A percentile compares a stretch with the other conserved stretches of the same genome.
phyloP scores from a whole-genome alignment of 2,888 invertebrate genomes.

The Amitus sp. region DNA sequence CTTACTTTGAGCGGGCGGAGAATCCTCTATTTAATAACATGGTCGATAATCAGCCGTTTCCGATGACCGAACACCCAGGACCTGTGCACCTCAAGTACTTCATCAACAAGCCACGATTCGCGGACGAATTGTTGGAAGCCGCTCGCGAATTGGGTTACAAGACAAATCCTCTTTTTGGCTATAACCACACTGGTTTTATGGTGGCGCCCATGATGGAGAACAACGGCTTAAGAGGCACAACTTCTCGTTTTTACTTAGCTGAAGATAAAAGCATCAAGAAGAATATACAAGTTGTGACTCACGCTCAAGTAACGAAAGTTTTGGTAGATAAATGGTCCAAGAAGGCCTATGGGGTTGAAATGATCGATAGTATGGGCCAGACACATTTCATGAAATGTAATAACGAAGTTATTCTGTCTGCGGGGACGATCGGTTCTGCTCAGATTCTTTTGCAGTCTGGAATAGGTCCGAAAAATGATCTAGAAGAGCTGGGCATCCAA shows the following conservation, averaged over 20 bases:
- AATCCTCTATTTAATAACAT: conserved; percentile 56
- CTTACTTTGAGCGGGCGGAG: conserved; percentile 69
- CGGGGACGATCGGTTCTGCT: conserved; percentile 68
- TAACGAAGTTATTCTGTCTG: conserved; percentile 69
- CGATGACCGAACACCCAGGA: conserved; percentile 38
- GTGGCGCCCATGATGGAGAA: conserved; percentile 64
- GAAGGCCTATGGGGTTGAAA: conserved; percentile 71
- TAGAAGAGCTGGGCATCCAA: conserved; percentile 56
- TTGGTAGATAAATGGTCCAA: conserved; percentile 50
- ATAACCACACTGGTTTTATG: conserved; percentile 62
- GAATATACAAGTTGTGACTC: conserved; percentile 67
- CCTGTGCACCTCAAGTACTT: conserved; percentile 60
- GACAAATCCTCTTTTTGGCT: conserved; percentile 49
- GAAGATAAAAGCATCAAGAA: conserved; percentile 58
- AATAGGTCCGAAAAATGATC: conserved; percentile 66
- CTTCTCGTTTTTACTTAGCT: conserved; percentile 68
- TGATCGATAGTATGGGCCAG: conserved; percentile 61
- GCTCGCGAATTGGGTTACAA: conserved; percentile 62
- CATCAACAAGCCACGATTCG: conserved; percentile 53
- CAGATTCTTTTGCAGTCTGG: conserved; percentile 69
- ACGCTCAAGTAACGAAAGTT: conserved; percentile 67
- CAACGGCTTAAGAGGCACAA: conserved; percentile 67
- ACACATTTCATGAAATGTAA: conserved; percentile 61
- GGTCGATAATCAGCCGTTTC: conserved; percentile 41
- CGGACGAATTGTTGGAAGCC: conserved; percentile 52